Evolutionary conservation across 2,113 vertebrate genomes (phyloP), one percentile per base, ranked within the genome.

Genomic region (Boulengeromyrus knoepffleri): DNA sequence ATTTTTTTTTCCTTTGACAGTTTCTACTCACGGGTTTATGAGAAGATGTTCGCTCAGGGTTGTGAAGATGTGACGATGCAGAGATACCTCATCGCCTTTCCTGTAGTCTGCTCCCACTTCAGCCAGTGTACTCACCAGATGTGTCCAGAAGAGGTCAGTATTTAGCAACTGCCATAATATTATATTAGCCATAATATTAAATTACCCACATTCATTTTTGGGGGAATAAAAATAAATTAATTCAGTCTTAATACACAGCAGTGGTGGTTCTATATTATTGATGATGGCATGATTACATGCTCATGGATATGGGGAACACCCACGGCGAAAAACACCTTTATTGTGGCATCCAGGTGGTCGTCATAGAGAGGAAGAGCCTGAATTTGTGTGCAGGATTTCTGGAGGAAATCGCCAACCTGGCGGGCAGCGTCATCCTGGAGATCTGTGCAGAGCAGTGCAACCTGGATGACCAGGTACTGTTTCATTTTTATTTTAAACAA

Each of bases 131-230:
- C 94, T 9, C 95, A 99, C 90, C 92, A 95, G 52, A 96, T 98
- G 93, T 99, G 98, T 80, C 98, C 98, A 3, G 98, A 99, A 93
- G 98, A 99, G 97, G 98, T 98, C 94, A 94, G 96, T 96, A 89
- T 89, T 94, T 88, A 89, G 91, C 52, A 83, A 42, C 74, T n/a
- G 91, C 5, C 77, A 46, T 6, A 80, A 45, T 21, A 42, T 2
- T 42, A 83, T 21, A 7, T 46, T 42, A 85, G 24, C 45, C 5
- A 56, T 56, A 21, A 21, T 53, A 53, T 45, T 19, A 21, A 42
- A 77, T 36, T 36, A 42, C 39, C 5, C 13, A 13, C 74, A 7
- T 77, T 42, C 36, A 42, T 77, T 77, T 77, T 39, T 13, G 15
- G 70, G 70, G 12, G 31, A 77, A 13, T 39, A 47, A 45, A 84